These are phyloP conservation scores for Danaus chrysippus DNA, from an alignment of 2,888 invertebrate species.

Conservation along the genomic window DNA sequence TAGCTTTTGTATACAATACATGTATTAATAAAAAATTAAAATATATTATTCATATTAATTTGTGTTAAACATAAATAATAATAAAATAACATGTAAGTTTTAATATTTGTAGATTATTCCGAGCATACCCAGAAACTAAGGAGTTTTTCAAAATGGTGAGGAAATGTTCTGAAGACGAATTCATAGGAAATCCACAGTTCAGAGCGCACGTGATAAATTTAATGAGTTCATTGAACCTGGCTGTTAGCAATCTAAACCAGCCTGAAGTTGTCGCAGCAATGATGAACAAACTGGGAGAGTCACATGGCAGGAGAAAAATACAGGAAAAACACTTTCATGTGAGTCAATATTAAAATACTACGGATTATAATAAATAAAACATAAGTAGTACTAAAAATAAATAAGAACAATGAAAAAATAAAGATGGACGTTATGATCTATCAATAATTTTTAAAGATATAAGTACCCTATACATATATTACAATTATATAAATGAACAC, in stretches of 20 bases:
- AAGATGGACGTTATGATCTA: no score
- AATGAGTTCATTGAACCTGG: constrained; percentile 63
- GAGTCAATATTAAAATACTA: constrained; percentile 32
- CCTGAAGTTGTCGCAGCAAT: constrained; percentile 66
- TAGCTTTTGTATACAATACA: no score
- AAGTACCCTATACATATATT: no score
- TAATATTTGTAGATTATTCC: constrained; percentile 54
- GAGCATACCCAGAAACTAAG: constrained; percentile 58
- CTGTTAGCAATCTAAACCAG: constrained; percentile 61
- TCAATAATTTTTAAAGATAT: no score
- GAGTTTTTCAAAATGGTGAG: constrained; percentile 66
- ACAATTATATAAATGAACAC: no score
- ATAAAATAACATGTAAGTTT: background rate
- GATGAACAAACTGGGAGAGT: constrained; percentile 69
- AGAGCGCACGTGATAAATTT: constrained; percentile 72
- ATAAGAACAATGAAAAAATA: no score
- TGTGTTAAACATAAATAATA: constrained; percentile 8
- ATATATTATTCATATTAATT: no score
- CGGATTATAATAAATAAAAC: no score
- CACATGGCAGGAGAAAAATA: constrained; percentile 59
- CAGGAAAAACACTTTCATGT: constrained; percentile 60
- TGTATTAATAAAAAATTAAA: no score
- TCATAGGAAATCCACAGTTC: constrained; percentile 61
- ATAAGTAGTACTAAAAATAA: no score
- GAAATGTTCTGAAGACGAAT: constrained; percentile 57